Conservation (phyloP, 2,113 vertebrate genomes). For the Sminthopsis crassicaudata region DNA sequence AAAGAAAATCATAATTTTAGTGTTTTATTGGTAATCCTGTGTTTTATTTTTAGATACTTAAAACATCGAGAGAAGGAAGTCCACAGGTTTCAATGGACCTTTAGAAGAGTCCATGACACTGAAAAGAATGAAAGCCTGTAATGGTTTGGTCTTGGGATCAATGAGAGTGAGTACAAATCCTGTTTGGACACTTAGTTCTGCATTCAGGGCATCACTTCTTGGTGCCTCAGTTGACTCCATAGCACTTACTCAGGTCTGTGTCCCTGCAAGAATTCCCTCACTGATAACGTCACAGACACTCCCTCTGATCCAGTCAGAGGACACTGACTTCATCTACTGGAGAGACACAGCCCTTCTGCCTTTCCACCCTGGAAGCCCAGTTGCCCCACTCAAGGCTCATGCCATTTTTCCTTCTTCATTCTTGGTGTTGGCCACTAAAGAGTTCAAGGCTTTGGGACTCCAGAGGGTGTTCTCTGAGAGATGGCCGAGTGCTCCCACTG, state of each 20-base stretch:
- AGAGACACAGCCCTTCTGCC: neutral
- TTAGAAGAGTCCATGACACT: too few relatives aligned
- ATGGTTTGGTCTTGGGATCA: neutral
- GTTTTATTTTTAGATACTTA: neutral
- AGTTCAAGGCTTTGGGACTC: neutral
- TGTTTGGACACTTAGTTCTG: neutral
- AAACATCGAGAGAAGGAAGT: neutral
- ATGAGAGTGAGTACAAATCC: neutral
- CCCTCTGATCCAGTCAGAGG: neutral
- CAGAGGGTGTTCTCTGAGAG: neutral
- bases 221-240: neutral
- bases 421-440: neutral
- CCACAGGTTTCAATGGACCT: too few relatives aligned
- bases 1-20: neutral
- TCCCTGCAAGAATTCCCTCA: neutral
- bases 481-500: conserved; percentile 2
- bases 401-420: neutral
- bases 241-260: neutral
- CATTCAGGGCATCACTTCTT: neutral
- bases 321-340: neutral
- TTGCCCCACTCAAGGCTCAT: neutral
- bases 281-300: neutral
- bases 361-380: neutral
- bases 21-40: neutral
- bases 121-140: too few relatives aligned